Evolutionary conservation across 2,888 invertebrate species (phyloP).

Genomic region (Oxyteleia sp.): DNA sequence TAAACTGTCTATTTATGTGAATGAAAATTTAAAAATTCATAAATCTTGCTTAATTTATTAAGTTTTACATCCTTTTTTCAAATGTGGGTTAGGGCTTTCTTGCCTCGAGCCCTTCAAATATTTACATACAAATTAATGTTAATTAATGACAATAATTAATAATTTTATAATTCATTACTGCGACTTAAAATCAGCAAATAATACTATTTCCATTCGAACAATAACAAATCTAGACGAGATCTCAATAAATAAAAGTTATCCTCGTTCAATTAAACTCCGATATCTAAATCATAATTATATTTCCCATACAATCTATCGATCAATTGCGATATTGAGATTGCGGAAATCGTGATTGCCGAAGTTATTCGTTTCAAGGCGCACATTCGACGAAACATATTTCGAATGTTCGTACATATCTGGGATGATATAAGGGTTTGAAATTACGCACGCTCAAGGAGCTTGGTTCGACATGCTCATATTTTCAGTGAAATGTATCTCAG

Average conservation of each 20-base stretch:
- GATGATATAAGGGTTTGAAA: slow-evolving; percentile 61
- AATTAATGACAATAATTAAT: no score
- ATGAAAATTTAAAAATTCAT: no score
- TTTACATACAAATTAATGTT: no score
- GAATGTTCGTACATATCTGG: slow-evolving; percentile 41
- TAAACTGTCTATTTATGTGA: no score
- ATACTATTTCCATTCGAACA: no score
- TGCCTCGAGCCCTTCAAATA: no score
- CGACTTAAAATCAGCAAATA: no score
- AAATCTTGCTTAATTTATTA: no score
- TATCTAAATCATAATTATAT: slow-evolving; percentile 88
- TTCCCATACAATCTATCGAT: slow-evolving; percentile 17
- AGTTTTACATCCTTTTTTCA: no score
- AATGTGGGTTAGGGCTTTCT: no score
- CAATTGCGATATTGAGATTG: slow-evolving; percentile 4
- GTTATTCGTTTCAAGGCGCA: slow-evolving; percentile 43
- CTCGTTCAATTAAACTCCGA: neutral
- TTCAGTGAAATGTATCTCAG: slow-evolving; percentile 57
- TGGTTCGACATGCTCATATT: slow-evolving; percentile 48
- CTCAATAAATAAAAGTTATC: slow-evolving; percentile 6
- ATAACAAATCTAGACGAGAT: no score
- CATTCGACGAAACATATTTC: slow-evolving; percentile 50
- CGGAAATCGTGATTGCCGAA: slow-evolving; percentile 37
- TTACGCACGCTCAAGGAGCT: slow-evolving; percentile 49
- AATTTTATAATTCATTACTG: no score